These are phyloP conservation scores for Cygnus olor DNA, from an alignment of 2,797 vertebrate species.

Conservation along the genomic window DNA sequence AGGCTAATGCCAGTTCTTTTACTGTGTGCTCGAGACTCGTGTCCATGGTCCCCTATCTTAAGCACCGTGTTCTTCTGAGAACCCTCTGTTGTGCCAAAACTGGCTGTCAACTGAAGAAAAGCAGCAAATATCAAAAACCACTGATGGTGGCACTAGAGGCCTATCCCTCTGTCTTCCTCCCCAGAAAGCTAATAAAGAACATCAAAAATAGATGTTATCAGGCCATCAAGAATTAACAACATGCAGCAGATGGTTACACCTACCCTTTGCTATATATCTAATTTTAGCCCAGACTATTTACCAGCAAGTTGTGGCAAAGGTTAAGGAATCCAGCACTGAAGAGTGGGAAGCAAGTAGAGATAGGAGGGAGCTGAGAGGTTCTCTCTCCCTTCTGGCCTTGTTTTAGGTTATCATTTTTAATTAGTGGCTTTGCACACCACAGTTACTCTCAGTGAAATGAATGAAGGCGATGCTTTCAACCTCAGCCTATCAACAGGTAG, in stretches of 20 bases:
- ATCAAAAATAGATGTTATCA: conserved; percentile 51
- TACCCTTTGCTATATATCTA: conserved; percentile 46
- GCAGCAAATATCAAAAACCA: conserved; percentile 8
- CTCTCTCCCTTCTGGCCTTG: not conserved
- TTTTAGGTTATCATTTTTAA: conserved; percentile 10
- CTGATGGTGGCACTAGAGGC: conserved; percentile 66
- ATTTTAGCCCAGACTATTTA: conserved; percentile 66
- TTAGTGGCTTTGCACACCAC: not conserved
- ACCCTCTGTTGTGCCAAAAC: not conserved
- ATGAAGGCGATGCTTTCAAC: not conserved
- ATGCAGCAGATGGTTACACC: conserved; percentile 64
- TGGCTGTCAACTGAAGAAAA: not conserved
- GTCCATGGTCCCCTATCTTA: not conserved
- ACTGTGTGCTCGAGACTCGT: rapidly evolving
- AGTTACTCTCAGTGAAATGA: not conserved
- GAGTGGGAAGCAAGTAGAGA: not conserved
- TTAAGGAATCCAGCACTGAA: not conserved
- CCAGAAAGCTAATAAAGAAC: conserved; percentile 40
- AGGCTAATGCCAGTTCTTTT: not conserved
- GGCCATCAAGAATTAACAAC: conserved; percentile 59
- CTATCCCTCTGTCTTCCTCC: conserved; percentile 14
- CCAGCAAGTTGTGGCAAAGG: conserved; percentile 55
- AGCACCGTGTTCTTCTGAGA: not conserved
- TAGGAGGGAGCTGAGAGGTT: not conserved
- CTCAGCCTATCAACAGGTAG: not conserved